Evolutionary conservation across 2,797 vertebrate species (phyloP), one percentile per base, ranked within the genome.

Genomic region (Gila robusta): DNA sequence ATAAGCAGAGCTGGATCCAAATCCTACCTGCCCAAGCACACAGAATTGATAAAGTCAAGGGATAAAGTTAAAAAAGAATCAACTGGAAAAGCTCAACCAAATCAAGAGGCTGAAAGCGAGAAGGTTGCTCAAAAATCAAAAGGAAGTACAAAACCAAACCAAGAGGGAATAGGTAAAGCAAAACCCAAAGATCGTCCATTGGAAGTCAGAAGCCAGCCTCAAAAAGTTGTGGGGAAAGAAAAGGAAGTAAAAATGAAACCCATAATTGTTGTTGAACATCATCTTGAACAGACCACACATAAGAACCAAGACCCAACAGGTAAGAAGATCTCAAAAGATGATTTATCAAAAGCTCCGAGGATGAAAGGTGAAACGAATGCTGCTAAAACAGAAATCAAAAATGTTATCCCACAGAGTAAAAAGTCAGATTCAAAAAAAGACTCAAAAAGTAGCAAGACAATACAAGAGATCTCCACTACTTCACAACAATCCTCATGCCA

Each of bases 321-420:
- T 78, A 87, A 86, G 69, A 80, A 82, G 69, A 66, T 44, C 0
- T 67, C 21, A 64, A 79, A 71, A 52, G 70, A 79, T 44, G 71
- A 81, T 11, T 7, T 52, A 16, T 82, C 89, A 32, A 80, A 85
- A 83, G 19, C 88, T 49, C 54, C 71, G 4, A 79, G 39, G 5
- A 59, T 79, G 0, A 89, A 86, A 16, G 21, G 37, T 47, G 17
- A 90, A 77, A 23, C 66, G 2, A 87, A 87, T 62, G 6, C 69
- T 4, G 32, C 47, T 9, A 81, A 66, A 9, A 76, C 66, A 35
- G 87, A 89, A 87, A 88, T 79, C 23, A 91, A 90, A 85, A 62
- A 79, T 0, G 4, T 76, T 5, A 73, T 72, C 1, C 87, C 83
- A 32, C 82, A 89, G 26, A 89, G 89, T 72, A 79, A 89, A 81